Percentiles rank a stretch among this genome's conserved stretches.
Evolutionary conservation across 2,797 vertebrate genomes (phyloP).

Genomic region (Carcharodon carcharias): DNA sequence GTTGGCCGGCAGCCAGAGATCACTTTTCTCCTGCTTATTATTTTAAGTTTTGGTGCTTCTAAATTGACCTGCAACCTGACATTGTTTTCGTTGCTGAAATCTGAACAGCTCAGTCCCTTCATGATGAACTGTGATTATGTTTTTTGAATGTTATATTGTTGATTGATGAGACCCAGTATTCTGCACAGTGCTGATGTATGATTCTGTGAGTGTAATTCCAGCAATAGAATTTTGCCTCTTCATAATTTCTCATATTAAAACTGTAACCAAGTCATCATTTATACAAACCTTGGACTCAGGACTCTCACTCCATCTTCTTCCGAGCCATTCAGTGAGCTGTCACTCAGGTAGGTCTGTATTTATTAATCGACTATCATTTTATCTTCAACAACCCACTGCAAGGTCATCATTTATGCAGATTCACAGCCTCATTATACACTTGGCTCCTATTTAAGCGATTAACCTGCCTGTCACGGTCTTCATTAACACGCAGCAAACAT

Average conservation of each 20-base stretch:
- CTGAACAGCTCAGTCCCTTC: conserved; percentile 84
- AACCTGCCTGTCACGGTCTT: neutral
- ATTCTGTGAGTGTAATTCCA: conserved; percentile 95
- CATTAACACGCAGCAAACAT: neutral
- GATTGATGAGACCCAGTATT: conserved; percentile 85
- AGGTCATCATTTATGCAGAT: conserved; percentile 59
- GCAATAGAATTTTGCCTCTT: conserved; percentile 60
- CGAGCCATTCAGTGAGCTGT: conserved; percentile 64
- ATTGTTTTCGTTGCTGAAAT: conserved; percentile 20
- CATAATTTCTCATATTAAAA: conserved; percentile 82
- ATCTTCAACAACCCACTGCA: conserved; percentile 89
- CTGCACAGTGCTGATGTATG: conserved; percentile 99
- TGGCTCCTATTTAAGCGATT: conserved; percentile 1
- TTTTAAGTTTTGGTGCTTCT: conserved; percentile 17
- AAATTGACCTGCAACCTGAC: conserved; percentile 21
- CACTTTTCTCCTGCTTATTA: neutral
- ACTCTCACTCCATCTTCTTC: conserved; percentile 94
- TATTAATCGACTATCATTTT: conserved; percentile 97
- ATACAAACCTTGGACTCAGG: conserved; percentile 73
- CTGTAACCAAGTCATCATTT: conserved; percentile 99
- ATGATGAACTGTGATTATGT: conserved; percentile 99
- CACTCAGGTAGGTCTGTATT: conserved; percentile 98
- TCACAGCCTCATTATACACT: neutral
- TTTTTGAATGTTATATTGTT: conserved; percentile 78
- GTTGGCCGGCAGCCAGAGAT: neutral